phyloP scores from a whole-genome alignment of 2,797 vertebrate genomes.

The Coreius guichenoti region DNA sequence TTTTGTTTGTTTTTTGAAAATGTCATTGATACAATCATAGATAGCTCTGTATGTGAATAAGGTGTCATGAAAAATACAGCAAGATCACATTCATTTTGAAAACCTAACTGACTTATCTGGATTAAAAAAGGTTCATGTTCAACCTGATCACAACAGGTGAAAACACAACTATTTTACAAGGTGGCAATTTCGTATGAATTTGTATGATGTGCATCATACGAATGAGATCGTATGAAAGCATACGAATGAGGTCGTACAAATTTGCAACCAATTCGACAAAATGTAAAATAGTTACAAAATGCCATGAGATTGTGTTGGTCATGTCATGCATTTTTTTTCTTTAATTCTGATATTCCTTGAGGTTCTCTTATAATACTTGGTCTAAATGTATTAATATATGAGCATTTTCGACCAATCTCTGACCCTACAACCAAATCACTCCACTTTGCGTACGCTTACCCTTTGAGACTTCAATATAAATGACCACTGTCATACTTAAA shows the following conservation, averaged over 20 bases:
- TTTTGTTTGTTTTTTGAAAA: slow-evolving; percentile 6
- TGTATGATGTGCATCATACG: neutral
- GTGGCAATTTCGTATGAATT: neutral
- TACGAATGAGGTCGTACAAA: neutral
- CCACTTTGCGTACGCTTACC: neutral
- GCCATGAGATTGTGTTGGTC: neutral
- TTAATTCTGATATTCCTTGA: neutral
- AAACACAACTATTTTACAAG: neutral
- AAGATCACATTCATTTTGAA: neutral
- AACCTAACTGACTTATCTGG: neutral
- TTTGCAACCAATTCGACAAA: neutral
- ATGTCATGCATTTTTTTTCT: neutral
- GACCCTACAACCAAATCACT: neutral
- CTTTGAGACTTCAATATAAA: neutral
- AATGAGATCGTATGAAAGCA: neutral
- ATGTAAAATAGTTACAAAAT: neutral
- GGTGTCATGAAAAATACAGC: neutral
- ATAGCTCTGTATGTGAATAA: slow-evolving; percentile 1
- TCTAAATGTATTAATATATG: neutral
- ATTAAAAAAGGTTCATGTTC: neutral
- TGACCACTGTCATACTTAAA: neutral
- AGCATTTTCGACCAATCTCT: neutral
- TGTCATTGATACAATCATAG: slow-evolving; percentile 6
- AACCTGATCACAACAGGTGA: neutral
- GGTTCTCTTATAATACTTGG: neutral